A percentile compares a stretch with the other conserved stretches of the same genome.
Conservation (phyloP, 2,888 invertebrate genomes). For the Athalia circularis region DNA sequence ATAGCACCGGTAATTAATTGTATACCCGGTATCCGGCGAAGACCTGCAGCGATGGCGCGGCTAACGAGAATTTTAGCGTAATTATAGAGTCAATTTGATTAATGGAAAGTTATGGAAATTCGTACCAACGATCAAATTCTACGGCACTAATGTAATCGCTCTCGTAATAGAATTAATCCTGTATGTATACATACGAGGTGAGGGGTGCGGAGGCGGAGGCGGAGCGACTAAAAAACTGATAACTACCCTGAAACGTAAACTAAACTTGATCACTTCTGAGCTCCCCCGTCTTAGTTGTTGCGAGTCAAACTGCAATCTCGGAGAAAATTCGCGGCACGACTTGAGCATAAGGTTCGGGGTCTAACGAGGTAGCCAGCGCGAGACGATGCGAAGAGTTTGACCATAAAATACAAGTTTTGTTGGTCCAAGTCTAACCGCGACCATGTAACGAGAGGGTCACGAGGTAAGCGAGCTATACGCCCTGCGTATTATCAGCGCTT, state of each 20-base stretch:
- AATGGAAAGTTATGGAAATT: conserved; percentile 62
- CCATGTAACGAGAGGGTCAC: background rate
- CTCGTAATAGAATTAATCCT: background rate
- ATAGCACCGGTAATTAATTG: conserved; percentile 26
- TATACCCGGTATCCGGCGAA: background rate
- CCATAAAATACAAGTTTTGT: conserved; percentile 39
- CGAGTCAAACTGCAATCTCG: conserved; percentile 29
- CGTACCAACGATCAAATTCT: conserved; percentile 50
- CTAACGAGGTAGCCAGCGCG: conserved; percentile 14
- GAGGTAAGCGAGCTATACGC: background rate
- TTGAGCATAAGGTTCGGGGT: conserved; percentile 33
- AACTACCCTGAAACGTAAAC: background rate
- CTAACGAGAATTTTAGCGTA: conserved; percentile 28
- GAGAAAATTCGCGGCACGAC: conserved; percentile 29
- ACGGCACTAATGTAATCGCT: background rate
- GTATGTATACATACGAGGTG: no score
- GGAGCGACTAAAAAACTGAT: no score
- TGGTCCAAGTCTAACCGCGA: conserved; percentile 24
- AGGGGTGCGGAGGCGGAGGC: no score
- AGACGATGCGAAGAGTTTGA: conserved; percentile 35
- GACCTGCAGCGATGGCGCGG: background rate
- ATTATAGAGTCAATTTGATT: conserved; percentile 54
- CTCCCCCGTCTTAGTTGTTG: conserved; percentile 13
- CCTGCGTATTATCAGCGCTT: background rate
- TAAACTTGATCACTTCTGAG: conserved; percentile 3